Base-by-base conservation (phyloP, 1,140 invertebrate species). In the Drosophila chauvacae region DNA sequence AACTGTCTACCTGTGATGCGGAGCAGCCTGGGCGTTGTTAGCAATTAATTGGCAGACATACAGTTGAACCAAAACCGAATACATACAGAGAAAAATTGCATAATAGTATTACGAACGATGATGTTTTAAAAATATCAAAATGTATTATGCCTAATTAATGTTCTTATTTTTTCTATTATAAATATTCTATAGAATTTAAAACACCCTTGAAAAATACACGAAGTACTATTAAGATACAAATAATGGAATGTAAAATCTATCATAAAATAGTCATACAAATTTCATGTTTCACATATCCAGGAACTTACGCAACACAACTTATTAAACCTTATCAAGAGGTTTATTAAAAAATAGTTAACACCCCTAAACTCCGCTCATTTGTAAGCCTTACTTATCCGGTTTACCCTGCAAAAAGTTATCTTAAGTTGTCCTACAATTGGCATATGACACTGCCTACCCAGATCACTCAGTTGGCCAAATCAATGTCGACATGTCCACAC, bases 391-490 rank as follows among this genome's bases (percentile, higher is more conserved):
- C 0, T 28, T 23, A 55, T 23, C 51, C 4, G 7, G 7, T 23
- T 65, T 35, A 35, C 30, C 0, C 16, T 48, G 42, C 51, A 45
- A 48, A 41, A 44, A 59, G 18, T 48, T 56, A 64, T 72, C 45
- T 39, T 7, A n/a, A 48, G 26, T 30, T 41, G 51, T 33, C 35
- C 56, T 55, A 47, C 47, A 18, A 7, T 58, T 58, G 11, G 30
- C 44, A 71, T 72, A 44, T 72, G 53, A 72, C 68, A 72, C 42
- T 47, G 45, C 23, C 44, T 57, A 56, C 50, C 69, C 85, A 79
- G 80, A 86, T 86, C 82, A 82, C 79, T 86, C 83, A 82, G 76
- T 87, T 82, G 83, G 28, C 57, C 80, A 69, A 87, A 88, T 87
- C 83, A 83, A 88, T 72, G 76, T 85, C 62, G 51, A 60, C 37